Evolutionary conservation across 2,888 invertebrate genomes (phyloP).

Genomic region (Phyto melanocephala): DNA sequence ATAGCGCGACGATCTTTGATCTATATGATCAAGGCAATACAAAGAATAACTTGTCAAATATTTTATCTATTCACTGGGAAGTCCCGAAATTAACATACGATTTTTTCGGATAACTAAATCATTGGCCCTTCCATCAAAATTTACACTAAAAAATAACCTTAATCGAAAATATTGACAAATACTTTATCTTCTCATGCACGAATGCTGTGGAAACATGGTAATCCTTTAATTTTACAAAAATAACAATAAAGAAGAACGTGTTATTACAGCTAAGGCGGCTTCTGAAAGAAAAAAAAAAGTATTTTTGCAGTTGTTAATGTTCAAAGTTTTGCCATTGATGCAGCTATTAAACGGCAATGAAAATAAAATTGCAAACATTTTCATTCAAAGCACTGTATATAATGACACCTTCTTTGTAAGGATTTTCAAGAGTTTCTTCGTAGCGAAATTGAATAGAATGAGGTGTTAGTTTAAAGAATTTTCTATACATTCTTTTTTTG

Average conservation of each 20-base stretch:
- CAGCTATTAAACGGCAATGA: constrained; percentile 69
- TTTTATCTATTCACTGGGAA: too few relatives aligned
- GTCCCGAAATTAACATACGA: too few relatives aligned
- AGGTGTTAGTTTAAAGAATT: constrained; percentile 14
- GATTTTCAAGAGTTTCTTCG: background rate
- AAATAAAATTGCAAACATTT: constrained; percentile 63
- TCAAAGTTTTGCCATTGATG: constrained; percentile 69
- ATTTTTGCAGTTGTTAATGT: constrained; percentile 65
- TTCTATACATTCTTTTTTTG: background rate
- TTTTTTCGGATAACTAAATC: too few relatives aligned
- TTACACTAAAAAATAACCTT: too few relatives aligned
- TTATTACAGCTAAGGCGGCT: constrained; percentile 37
- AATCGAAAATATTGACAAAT: too few relatives aligned
- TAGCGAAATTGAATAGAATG: background rate
- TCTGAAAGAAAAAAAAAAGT: constrained; percentile 30
- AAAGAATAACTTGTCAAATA: too few relatives aligned
- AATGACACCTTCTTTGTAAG: constrained; percentile 54
- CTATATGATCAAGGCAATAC: too few relatives aligned
- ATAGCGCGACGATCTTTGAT: too few relatives aligned
- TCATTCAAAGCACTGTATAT: constrained; percentile 28
- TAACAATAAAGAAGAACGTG: constrained; percentile 23
- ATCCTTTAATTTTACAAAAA: constrained; percentile 4
- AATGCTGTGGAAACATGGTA: constrained; percentile 13
- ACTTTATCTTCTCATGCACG: too few relatives aligned
- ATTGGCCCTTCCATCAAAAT: too few relatives aligned